These are phyloP conservation scores for Amphipyra tragopoginis DNA, from an alignment of 2,888 invertebrate species.

Conservation along the genomic window DNA sequence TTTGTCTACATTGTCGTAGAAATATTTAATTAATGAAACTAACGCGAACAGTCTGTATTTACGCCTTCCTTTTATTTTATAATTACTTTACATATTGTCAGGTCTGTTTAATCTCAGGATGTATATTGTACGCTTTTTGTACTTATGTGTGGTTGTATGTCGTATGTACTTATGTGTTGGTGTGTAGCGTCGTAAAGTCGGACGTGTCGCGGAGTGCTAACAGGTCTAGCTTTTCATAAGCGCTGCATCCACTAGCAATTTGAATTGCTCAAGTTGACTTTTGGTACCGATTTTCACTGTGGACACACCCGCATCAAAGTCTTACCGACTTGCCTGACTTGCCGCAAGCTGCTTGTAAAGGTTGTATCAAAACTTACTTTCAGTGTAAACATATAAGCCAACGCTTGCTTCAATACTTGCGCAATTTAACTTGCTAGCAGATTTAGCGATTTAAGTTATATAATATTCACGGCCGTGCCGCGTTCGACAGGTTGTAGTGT, in stretches of 20 bases:
- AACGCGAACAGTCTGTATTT: conserved; percentile 37
- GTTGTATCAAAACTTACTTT: too few species aligned
- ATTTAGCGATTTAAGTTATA: background rate
- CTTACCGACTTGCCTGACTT: too few species aligned
- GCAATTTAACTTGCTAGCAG: too few species aligned
- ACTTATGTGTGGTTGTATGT: conserved; percentile 77
- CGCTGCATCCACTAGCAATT: too few species aligned
- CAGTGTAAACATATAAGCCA: too few species aligned
- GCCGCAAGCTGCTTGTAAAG: too few species aligned
- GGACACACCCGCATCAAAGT: too few species aligned
- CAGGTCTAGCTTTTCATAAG: conserved; percentile 28
- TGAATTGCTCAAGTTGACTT: too few species aligned
- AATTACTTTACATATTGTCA: conserved; percentile 35
- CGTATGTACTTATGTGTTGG: conserved; percentile 65
- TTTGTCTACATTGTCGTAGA: conserved; percentile 21
- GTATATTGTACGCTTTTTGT: conserved; percentile 77
- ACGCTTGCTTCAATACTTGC: too few species aligned
- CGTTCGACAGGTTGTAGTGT: conserved; percentile 56
- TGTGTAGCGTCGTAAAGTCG: conserved; percentile 54
- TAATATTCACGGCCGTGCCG: conserved; percentile 16
- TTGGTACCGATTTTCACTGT: too few species aligned
- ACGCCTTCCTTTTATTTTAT: conserved; percentile 30
- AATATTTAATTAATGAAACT: conserved; percentile 18
- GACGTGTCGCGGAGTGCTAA: conserved; percentile 32
- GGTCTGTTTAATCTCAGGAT: conserved; percentile 78